Evolutionary conservation across 2,797 vertebrate species (phyloP).

Genomic region (Bufotes viridis): DNA sequence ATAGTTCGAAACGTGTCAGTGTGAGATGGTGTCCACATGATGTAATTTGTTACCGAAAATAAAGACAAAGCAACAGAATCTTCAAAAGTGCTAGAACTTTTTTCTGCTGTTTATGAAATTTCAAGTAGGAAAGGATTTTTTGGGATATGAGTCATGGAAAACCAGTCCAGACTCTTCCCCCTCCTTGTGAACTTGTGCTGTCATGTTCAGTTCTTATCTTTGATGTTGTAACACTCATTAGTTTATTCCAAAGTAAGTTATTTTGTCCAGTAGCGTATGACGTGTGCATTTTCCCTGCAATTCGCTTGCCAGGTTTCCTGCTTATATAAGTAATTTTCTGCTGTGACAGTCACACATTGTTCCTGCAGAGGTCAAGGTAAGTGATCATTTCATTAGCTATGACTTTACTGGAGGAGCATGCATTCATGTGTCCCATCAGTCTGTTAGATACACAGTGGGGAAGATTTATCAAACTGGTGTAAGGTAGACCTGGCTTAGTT

Average conservation of each 20-base stretch:
- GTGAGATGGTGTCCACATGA: too few relatives aligned
- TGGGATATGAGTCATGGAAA: not conserved
- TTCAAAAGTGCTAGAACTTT: too few relatives aligned
- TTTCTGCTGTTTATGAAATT: too few relatives aligned
- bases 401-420: not conserved
- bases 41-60: too few relatives aligned
- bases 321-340: not conserved
- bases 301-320: not conserved
- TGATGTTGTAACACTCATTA: not conserved
- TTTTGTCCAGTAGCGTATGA: not conserved
- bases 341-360: not conserved
- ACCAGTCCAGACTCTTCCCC: not conserved
- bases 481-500: too few relatives aligned
- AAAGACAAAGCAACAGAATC: too few relatives aligned
- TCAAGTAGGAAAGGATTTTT: not conserved
- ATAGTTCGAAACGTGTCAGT: too few relatives aligned
- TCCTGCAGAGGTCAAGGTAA: slow-evolving; percentile 9
- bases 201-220: not conserved
- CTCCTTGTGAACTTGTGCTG: not conserved
- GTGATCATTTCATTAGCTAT: not conserved
- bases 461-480: too few relatives aligned
- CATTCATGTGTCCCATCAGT: not conserved
- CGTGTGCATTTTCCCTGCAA: not conserved
- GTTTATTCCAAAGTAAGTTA: not conserved
- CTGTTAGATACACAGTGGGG: not conserved